Evolutionary conservation across 1,140 invertebrate species (phyloP), one percentile per base, ranked within the genome.

Genomic region (Drosophila busckii): DNA sequence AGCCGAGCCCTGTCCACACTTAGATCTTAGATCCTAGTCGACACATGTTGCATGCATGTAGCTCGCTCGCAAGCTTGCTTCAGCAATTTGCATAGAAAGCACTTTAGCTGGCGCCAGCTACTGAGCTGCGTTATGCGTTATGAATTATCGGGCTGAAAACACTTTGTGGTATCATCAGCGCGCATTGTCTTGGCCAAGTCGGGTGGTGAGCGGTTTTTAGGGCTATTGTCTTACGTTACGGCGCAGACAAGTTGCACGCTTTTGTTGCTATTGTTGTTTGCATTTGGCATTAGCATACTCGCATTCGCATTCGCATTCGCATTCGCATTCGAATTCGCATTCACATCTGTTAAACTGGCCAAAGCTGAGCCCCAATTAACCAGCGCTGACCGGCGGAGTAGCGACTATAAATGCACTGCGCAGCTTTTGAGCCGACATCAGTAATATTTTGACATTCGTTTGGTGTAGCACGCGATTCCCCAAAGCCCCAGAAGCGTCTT

Each of bases 211-310:
- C n/a, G n/a, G n/a, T 35, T 29, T 48, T 46, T n/a, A 16, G 6
- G 25, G 15, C 13, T 26, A 40, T 62, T 48, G 32, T n/a, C n/a
- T n/a, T n/a, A n/a, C n/a, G n/a, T n/a, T n/a, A n/a, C n/a, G n/a
- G n/a, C n/a, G n/a, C n/a, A n/a, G n/a, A 9, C 52, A 46, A 40
- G 53, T 56, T 80, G 68, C 75, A 82, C 41, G 75, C 70, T 73
- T 61, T 80, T 71, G 70, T 73, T 37, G 75, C 70, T 73, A 56
- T 80, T 71, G 70, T 73, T 78, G 49, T 78, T 56, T 46, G 26
- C 46, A 44, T 31, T 65, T 66, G 55, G 50, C 75, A 80, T 80
- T 70, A 61, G 49, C 67, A 70, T 70, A 66, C 56, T 48, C 23
- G 41, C 44, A 49, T 53, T 37, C 20, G 16, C 19, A 44, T 12